Evolutionary conservation across 1,140 invertebrate genomes (phyloP).

Genomic region (Akabosia matsudoensis): DNA sequence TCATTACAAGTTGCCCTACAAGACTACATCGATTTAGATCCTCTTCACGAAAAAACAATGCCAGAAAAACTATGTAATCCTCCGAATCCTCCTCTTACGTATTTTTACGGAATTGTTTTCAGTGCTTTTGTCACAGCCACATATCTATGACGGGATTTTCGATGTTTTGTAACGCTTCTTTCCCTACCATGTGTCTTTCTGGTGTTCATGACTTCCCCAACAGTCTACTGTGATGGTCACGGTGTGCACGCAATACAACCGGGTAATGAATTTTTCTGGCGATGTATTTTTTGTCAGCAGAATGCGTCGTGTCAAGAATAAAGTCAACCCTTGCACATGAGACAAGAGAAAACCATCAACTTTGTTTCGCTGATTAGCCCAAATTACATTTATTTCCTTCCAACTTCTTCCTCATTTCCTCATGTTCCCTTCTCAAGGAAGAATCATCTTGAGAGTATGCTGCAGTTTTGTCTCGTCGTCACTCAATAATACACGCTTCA

Average conservation of each 20-base stretch:
- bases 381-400: conserved; percentile 1
- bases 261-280: neutral
- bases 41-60: no score
- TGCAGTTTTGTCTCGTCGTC: neutral
- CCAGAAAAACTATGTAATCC: no score
- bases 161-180: no score
- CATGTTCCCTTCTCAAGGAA: neutral
- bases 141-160: no score
- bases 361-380: conserved; percentile 15
- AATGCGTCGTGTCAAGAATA: neutral
- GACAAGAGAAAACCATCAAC: conserved; percentile 11
- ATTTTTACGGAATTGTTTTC: no score
- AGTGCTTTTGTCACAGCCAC: no score
- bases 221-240: neutral
- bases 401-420: neutral
- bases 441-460: neutral
- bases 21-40: neutral
- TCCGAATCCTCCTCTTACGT: no score
- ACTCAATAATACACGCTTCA: conserved; percentile 10
- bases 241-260: neutral
- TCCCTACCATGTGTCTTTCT: neutral
- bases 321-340: neutral
- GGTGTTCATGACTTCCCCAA: neutral
- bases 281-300: neutral
- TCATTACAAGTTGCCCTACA: neutral